phyloP scores from a whole-genome alignment of 2,888 invertebrate genomes.

The Troilus luridus region DNA sequence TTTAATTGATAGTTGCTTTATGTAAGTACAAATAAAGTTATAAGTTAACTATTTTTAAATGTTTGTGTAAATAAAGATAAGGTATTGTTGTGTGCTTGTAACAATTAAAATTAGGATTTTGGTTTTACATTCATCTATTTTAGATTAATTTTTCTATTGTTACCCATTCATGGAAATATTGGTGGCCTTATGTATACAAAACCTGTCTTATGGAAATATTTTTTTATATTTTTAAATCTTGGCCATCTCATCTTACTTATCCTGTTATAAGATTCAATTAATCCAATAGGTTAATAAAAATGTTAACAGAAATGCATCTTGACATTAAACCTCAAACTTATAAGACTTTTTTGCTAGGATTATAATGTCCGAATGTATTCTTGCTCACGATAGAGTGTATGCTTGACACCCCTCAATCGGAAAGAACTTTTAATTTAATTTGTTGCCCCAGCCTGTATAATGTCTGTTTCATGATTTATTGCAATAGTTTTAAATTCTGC shows the following conservation, averaged over 20 bases:
- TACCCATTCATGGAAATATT: conserved; percentile 3
- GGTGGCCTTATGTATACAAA: not conserved
- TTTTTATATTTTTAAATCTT: not conserved
- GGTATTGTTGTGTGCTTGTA: not conserved
- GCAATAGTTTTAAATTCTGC: too few relatives aligned
- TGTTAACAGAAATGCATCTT: too few relatives aligned
- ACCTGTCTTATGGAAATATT: not conserved
- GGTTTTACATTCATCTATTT: not conserved
- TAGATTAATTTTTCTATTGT: not conserved
- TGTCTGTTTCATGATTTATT: too few relatives aligned
- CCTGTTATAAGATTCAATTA: not conserved
- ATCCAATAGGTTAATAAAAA: not conserved
- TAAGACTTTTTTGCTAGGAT: too few relatives aligned
- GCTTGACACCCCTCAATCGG: too few relatives aligned
- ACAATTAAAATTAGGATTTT: not conserved
- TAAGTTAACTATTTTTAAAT: not conserved
- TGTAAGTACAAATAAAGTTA: not conserved
- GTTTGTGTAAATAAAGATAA: not conserved
- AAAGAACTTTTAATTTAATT: too few relatives aligned
- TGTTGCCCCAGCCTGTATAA: too few relatives aligned
- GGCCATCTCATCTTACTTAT: not conserved
- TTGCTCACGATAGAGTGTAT: too few relatives aligned
- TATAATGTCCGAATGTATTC: too few relatives aligned
- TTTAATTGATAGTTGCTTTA: conserved; percentile 35
- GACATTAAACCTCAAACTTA: too few relatives aligned